These are phyloP conservation scores for Margarornis squamiger DNA, from an alignment of 2,797 vertebrate species.

Conservation along the genomic window DNA sequence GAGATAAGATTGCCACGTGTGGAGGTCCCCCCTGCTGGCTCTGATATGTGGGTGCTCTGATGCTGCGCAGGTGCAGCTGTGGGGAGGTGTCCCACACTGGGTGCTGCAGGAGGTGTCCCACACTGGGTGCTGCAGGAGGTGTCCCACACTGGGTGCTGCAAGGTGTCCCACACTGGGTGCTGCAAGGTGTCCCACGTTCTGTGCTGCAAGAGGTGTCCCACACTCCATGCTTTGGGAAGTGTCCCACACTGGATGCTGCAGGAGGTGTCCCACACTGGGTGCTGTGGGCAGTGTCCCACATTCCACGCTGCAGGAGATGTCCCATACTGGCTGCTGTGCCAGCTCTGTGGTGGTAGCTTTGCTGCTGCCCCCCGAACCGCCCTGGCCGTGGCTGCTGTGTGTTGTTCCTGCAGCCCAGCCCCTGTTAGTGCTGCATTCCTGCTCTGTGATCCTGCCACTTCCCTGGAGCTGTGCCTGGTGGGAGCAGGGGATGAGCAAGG, in stretches of 20 bases:
- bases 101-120: neutral
- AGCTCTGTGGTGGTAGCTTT: neutral
- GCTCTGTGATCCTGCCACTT: fast-evolving
- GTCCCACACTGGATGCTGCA: neutral
- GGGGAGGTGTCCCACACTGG: neutral
- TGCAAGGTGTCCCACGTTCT: neutral
- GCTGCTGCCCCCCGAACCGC: neutral
- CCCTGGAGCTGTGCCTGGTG: neutral
- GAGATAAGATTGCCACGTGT: neutral
- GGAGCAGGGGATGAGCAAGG: fast-evolving
- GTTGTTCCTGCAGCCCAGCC: neutral
- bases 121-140: neutral
- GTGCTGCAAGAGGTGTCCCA: no score
- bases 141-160: neutral
- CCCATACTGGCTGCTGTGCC: neutral
- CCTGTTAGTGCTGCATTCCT: neutral
- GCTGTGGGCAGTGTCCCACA: neutral
- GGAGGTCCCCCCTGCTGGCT: fast-evolving
- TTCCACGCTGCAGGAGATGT: neutral
- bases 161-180: neutral
- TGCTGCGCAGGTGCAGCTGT: neutral
- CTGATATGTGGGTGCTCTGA: neutral
- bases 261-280: neutral
- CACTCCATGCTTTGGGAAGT: no score
- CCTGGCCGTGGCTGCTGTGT: fast-evolving